phyloP scores from a whole-genome alignment of 2,888 invertebrate species.

The Agriopis marginaria region DNA sequence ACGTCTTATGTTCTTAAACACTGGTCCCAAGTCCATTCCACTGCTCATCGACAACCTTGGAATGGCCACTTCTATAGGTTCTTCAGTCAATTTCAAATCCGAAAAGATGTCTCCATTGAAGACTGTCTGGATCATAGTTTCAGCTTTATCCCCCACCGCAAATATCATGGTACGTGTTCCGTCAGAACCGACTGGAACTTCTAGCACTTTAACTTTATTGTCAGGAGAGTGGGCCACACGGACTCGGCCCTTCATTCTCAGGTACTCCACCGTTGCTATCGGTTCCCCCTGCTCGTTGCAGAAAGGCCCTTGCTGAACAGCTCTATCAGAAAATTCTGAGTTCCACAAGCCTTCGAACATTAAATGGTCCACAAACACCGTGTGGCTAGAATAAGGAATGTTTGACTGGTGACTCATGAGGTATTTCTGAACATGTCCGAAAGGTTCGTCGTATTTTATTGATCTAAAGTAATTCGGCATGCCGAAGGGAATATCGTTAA shows the following conservation, averaged over 20 bases:
- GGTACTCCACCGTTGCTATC: neutral
- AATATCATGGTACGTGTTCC: neutral
- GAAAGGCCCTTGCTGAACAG: neutral
- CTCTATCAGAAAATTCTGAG: neutral
- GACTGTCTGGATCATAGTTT: neutral
- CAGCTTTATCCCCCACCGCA: slow-evolving; percentile 1
- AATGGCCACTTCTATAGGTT: slow-evolving; percentile 4
- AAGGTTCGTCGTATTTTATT: neutral
- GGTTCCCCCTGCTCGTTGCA: neutral
- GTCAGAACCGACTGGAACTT: slow-evolving; percentile 1
- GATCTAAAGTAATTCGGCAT: neutral
- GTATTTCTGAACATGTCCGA: slow-evolving; percentile 7
- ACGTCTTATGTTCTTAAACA: slow-evolving; percentile 2
- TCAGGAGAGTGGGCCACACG: neutral
- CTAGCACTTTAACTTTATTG: neutral
- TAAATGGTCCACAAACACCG: neutral
- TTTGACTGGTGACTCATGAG: neutral
- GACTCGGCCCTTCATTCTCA: slow-evolving; percentile 1
- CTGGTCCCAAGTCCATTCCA: neutral
- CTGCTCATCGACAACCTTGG: neutral
- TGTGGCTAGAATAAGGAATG: neutral
- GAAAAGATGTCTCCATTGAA: slow-evolving; percentile 3
- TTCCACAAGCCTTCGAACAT: neutral
- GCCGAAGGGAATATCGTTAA: neutral
- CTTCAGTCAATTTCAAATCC: slow-evolving; percentile 1